Base-by-base conservation (phyloP, 2,113 vertebrate genomes). In the Calonectris borealis region DNA sequence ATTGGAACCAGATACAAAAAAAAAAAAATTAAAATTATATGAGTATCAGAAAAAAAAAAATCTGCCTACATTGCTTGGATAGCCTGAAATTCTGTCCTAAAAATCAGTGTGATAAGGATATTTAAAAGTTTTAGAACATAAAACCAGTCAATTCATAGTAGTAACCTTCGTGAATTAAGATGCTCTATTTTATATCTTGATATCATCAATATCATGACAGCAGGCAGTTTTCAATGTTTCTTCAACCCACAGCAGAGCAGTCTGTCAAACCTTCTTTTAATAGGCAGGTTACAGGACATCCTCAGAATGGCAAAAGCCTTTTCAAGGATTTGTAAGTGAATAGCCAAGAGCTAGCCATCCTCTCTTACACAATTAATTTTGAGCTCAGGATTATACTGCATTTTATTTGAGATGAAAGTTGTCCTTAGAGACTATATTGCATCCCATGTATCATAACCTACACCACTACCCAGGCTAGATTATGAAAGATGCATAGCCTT, bases 401-500 rank as follows among this genome's bases (percentile, higher is more conserved):
- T 77, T 93, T 86, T 75, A 87, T 75, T 94, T 76, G 73, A 86
- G 83, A 86, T 57, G 8, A 58, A 93, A 96, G 64, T 42, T 92
- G 57, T 62, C 95, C 86, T 83, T 73, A 27, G 88, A 93, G 88
- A 86, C 60, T n/a, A 44, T 62, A 84, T 52, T 14, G 3, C 13
- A 88, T 52, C n/a, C 68, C 52, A 71, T 20, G 55, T 68, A 90
- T 83, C 76, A 88, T 70, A 95, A 86, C 72, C 80, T 55, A 93
- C 20, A 93, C 51, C 29, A 48, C 80, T 60, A 52, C 27, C 38
- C 55, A 68, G n/a, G 76, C 72, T 52, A 66, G 69, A 42, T 19
- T 79, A 92, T 77, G 60, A 92, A 92, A 94, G 60, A 96, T 94
- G 83, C 89, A 95, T 40, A 89, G 65, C 66, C 55, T 75, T 68